A percentile compares a stretch with the other conserved stretches of the same genome.
phyloP scores from a whole-genome alignment of 2,113 vertebrate genomes.

The Engystomops pustulosus region DNA sequence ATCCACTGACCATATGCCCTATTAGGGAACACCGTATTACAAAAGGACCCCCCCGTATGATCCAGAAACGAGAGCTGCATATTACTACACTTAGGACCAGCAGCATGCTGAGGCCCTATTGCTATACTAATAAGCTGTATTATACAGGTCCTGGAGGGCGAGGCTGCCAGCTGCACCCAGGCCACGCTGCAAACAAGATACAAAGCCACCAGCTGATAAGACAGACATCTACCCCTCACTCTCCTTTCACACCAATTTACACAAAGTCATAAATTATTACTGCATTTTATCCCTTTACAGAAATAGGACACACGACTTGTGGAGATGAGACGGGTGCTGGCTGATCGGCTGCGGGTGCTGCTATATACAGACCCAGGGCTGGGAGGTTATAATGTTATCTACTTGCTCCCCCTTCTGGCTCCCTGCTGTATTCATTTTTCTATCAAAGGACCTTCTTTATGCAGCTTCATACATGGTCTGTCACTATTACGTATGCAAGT shows the following conservation, averaged over 20 bases:
- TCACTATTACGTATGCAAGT: too few relatives aligned
- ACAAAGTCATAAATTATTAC: constrained; percentile 33
- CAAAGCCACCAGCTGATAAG: neutral
- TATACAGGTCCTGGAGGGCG: neutral
- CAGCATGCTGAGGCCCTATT: too few relatives aligned
- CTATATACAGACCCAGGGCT: neutral
- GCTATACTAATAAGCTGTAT: too few relatives aligned
- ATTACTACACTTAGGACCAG: too few relatives aligned
- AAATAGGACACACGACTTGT: neutral
- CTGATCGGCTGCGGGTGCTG: neutral
- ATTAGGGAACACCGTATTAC: too few relatives aligned
- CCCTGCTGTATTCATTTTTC: neutral
- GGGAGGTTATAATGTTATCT: neutral
- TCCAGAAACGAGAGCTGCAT: too few relatives aligned
- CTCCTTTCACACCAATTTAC: constrained; percentile 47
- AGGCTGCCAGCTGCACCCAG: neutral
- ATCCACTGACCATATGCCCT: too few relatives aligned
- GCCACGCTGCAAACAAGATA: constrained; percentile 29
- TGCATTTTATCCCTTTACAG: constrained; percentile 15
- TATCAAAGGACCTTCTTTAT: too few relatives aligned
- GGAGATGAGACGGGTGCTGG: neutral
- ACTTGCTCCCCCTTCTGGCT: neutral
- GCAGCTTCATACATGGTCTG: too few relatives aligned
- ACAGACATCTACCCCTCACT: neutral
- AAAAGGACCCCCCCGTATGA: too few relatives aligned